phyloP scores from a whole-genome alignment of 2,113 vertebrate species.

The Prochilodus magdalenae region DNA sequence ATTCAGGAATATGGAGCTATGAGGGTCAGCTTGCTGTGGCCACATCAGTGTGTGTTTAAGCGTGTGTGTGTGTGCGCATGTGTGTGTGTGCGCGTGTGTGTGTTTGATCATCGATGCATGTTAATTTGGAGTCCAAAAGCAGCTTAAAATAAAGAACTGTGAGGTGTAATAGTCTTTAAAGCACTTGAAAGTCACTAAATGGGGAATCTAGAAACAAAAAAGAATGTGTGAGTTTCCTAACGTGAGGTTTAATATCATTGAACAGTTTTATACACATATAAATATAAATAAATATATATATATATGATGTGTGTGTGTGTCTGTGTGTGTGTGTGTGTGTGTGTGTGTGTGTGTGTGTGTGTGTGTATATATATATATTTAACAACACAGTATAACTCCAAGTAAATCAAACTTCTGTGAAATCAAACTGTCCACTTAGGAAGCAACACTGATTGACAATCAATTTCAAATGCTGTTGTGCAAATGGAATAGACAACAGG shows the following conservation, averaged over 20 bases:
- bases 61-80: slow-evolving; percentile 36
- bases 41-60: slow-evolving; percentile 33
- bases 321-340: no score
- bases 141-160: slow-evolving; percentile 43
- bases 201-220: slow-evolving; percentile 26
- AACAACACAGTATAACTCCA: no score
- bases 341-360: no score
- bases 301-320: no score
- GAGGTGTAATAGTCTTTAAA: slow-evolving; percentile 39
- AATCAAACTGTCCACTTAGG: no score
- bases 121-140: slow-evolving; percentile 34
- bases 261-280: neutral
- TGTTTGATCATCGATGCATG: slow-evolving; percentile 42
- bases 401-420: no score
- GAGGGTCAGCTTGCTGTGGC: slow-evolving; percentile 46
- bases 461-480: no score
- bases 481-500: no score
- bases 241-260: neutral
- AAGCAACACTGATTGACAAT: no score
- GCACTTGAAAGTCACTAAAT: slow-evolving; percentile 27
- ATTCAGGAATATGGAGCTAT: slow-evolving; percentile 40
- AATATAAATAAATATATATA: no score
- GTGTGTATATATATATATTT: no score
- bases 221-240: neutral
- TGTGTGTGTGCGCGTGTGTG: slow-evolving; percentile 31